Evolutionary conservation across 2,888 invertebrate genomes (phyloP), one percentile per base, ranked within the genome.

Genomic region (Chymomyza amoena): DNA sequence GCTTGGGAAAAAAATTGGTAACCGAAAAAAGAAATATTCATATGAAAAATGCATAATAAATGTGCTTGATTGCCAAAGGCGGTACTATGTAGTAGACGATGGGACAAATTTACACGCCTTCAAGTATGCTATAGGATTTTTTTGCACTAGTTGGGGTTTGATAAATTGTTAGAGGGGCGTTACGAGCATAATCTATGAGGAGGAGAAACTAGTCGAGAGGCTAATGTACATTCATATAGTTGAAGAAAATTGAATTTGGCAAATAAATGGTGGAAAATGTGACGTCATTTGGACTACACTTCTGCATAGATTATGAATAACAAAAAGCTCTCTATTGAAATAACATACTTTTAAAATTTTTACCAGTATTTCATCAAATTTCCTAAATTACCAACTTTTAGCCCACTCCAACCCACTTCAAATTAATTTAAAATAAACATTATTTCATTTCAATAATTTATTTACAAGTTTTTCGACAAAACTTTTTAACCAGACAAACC

Each of bases 31-130:
- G 79, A 80, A 85, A 73, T 71, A 78, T 80, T 82, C 86, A 78
- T 84, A 83, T 84, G 87, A 87, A 84, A 83, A 83, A 87, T 83
- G 83, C 83, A 83, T 87, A 87, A 87, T 87, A 83, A 87, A 83
- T 81, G 80, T 70, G 80, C 78, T 79, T 78, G 82, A 83, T 87
- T 85, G 86, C 70, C 77, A 71, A 64, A 63, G 57, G 61, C 13
- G 67, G 64, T 56, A 61, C 39, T 13, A 45, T 57, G 28, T 57
- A 25, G 25, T 51, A 9, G 32, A 63, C 65, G 66, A 50, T 66
- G 63, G 60, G 70, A 72, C 70, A 56, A 81, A 71, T 75, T 72
- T 70, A 68, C 78, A 84, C 73, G 76, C 79, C 78, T 78, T 45
- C 13, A 45, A 45, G 39, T 45, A 45, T 45, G 39, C 39, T 13